Percentiles rank a stretch among this genome's conserved stretches.
phyloP scores from a whole-genome alignment of 2,888 invertebrate genomes.

The Helicoverpa assulta region DNA sequence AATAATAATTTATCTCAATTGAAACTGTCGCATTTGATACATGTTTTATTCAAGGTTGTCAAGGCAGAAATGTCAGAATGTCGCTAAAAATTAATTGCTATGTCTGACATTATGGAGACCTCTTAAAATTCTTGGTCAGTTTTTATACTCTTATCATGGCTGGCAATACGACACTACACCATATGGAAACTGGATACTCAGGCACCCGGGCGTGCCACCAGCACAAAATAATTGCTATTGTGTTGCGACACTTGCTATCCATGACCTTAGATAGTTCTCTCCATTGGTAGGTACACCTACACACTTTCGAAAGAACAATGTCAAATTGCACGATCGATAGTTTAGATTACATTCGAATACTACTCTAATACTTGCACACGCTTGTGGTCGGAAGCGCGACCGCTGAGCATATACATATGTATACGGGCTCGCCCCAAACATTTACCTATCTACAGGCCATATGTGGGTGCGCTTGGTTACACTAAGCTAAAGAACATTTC shows the following conservation, averaged over 20 bases:
- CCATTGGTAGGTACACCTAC: not conserved
- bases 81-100: not conserved
- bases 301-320: not conserved
- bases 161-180: too few species aligned
- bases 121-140: not conserved
- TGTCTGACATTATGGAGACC: not conserved
- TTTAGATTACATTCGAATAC: not conserved
- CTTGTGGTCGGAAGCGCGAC: not conserved
- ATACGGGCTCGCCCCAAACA: not conserved
- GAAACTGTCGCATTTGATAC: conserved; percentile 19
- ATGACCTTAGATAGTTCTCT: conserved; percentile 2
- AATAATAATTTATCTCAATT: conserved; percentile 38
- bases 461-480: not conserved
- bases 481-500: not conserved
- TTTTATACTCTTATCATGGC: not conserved
- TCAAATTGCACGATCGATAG: not conserved
- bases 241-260: not conserved
- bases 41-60: conserved; percentile 40
- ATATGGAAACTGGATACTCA: not conserved
- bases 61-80: conserved; percentile 4
- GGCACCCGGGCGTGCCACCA: not conserved
- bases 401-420: not conserved
- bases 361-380: not conserved
- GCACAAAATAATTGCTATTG: not conserved
- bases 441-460: not conserved